These are phyloP conservation scores for Eubucco bourcierii DNA, from an alignment of 2,113 vertebrate genomes.

Conservation along the genomic window DNA sequence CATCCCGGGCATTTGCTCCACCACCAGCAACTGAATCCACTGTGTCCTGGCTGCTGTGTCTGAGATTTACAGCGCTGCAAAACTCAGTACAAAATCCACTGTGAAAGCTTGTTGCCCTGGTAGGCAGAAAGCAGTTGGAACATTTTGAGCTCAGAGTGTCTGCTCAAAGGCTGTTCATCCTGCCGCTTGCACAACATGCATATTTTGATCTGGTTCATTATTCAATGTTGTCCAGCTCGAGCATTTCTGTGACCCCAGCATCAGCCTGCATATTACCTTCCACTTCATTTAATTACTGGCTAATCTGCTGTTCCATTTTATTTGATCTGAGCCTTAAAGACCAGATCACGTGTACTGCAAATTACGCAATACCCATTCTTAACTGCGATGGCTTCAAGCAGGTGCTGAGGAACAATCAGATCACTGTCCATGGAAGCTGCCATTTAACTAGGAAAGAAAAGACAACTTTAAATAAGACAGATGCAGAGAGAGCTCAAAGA, in stretches of 20 bases:
- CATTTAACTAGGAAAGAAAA: conserved; percentile 37
- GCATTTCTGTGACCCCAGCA: background rate
- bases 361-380: background rate
- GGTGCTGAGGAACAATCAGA: conserved; percentile 45
- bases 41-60: background rate
- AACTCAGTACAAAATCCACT: background rate
- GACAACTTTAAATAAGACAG: conserved; percentile 39
- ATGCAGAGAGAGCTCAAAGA: conserved; percentile 24
- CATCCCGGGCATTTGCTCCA: background rate
- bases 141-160: background rate
- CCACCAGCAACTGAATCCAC: background rate
- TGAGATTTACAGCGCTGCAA: background rate
- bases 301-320: conserved; percentile 31
- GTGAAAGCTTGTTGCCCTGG: background rate
- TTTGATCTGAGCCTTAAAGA: conserved; percentile 11
- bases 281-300: background rate
- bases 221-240: background rate
- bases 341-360: background rate
- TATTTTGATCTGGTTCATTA: background rate
- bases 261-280: background rate
- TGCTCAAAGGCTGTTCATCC: background rate
- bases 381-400: background rate
- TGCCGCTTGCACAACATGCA: accelerated
- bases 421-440: conserved; percentile 13
- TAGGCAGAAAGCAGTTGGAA: background rate